Conservation (phyloP, 1,140 invertebrate genomes). For the Macrobrachium rosenbergii region DNA sequence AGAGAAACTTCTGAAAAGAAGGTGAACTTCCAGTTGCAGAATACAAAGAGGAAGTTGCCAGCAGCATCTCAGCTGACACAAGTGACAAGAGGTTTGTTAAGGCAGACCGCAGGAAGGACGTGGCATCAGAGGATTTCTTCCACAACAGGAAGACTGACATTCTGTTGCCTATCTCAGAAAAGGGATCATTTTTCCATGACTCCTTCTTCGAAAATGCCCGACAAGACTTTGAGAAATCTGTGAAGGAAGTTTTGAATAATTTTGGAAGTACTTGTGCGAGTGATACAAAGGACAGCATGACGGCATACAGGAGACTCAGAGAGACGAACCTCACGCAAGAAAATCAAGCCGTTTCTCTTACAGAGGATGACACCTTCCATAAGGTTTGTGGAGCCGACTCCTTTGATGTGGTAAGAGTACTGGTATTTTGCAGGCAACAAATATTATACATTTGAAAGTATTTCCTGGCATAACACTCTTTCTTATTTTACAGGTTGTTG, state of each 20-base stretch:
- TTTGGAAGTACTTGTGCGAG: background rate
- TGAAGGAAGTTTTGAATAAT: slow-evolving; percentile 20
- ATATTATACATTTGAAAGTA: no score
- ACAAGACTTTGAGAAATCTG: slow-evolving; percentile 25
- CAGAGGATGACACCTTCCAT: slow-evolving; percentile 15
- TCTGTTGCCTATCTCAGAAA: slow-evolving; percentile 31
- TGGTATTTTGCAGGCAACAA: no score
- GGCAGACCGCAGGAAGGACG: background rate
- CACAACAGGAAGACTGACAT: background rate
- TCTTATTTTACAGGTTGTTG: slow-evolving; percentile 16
- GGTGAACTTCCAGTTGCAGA: background rate
- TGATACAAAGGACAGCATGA: slow-evolving; percentile 13
- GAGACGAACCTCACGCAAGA: slow-evolving; percentile 7
- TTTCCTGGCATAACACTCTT: background rate
- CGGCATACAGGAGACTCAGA: slow-evolving; percentile 26
- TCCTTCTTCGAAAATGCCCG: slow-evolving; percentile 48
- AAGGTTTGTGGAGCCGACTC: slow-evolving; percentile 1
- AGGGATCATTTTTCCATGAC: slow-evolving; percentile 46
- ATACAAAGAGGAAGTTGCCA: no score
- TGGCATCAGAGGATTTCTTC: no score
- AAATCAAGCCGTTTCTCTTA: slow-evolving; percentile 23
- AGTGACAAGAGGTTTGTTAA: background rate
- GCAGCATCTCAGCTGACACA: no score
- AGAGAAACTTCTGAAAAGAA: background rate
- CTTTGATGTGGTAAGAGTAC: no score